Conservation (phyloP, 2,113 vertebrate genomes). For the Semicossyphus pulcher region DNA sequence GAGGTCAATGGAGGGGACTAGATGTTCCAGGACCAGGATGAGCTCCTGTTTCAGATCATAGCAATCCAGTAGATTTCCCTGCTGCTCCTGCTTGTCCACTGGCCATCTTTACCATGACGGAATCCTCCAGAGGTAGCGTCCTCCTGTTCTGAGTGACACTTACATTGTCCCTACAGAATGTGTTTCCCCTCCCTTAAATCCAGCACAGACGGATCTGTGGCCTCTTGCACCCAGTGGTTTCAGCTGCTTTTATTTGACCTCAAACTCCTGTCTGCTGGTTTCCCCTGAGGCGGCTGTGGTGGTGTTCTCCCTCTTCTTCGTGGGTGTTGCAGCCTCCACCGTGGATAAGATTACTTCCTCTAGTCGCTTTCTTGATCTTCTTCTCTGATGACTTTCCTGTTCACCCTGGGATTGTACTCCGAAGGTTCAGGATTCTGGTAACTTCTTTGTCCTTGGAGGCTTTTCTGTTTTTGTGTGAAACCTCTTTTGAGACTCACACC, state of each 20-base stretch:
- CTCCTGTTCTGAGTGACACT: neutral
- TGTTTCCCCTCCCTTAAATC: neutral
- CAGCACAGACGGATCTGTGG: neutral
- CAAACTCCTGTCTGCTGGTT: neutral
- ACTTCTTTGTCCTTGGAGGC: too few relatives aligned
- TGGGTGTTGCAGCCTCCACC: too few relatives aligned
- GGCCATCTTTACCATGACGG: neutral
- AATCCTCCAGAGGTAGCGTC: neutral
- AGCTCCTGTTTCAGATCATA: neutral
- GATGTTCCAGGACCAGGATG: neutral
- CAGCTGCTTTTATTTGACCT: neutral
- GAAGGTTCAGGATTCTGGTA: too few relatives aligned
- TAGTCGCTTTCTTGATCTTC: too few relatives aligned
- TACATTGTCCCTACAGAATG: neutral
- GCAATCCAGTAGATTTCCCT: neutral
- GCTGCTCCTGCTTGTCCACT: neutral
- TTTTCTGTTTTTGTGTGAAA: too few relatives aligned
- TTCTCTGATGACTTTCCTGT: too few relatives aligned
- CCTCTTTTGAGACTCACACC: too few relatives aligned
- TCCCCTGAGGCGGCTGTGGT: too few relatives aligned
- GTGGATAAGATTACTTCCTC: too few relatives aligned
- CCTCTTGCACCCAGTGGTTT: neutral
- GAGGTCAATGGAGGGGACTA: neutral
- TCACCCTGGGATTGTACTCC: too few relatives aligned
- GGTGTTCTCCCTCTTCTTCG: too few relatives aligned